phyloP scores from a whole-genome alignment of 2,888 invertebrate species.

The Eulithis prunata region DNA sequence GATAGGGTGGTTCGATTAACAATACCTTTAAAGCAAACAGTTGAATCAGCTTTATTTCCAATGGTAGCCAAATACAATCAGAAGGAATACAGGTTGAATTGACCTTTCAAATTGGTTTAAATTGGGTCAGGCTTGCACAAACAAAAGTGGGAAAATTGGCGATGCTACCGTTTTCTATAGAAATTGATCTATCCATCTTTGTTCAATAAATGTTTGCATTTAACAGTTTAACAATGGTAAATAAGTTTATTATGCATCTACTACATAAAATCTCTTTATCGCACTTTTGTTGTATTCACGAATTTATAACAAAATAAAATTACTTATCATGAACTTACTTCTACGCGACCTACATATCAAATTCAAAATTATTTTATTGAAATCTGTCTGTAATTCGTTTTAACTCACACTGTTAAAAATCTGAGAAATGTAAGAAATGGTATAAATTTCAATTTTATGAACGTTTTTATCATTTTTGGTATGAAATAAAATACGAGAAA shows the following conservation, averaged over 20 bases:
- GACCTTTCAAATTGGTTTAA: slow-evolving; percentile 76
- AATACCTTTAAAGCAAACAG: slow-evolving; percentile 52
- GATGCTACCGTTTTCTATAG: slow-evolving; percentile 56
- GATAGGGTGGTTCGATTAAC: slow-evolving; percentile 43
- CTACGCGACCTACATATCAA: too few species aligned
- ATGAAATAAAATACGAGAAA: slow-evolving; percentile 17
- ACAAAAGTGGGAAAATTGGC: slow-evolving; percentile 69
- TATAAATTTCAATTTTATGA: slow-evolving; percentile 1
- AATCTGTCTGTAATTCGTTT: too few species aligned
- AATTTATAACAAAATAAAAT: too few species aligned
- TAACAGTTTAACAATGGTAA: not conserved
- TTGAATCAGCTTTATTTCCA: slow-evolving; percentile 69
- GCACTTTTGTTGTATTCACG: too few species aligned
- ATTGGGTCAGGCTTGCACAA: slow-evolving; percentile 77
- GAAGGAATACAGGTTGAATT: slow-evolving; percentile 75
- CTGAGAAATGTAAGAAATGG: too few species aligned
- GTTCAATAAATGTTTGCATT: slow-evolving; percentile 54
- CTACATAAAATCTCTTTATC: too few species aligned
- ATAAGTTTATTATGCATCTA: not conserved
- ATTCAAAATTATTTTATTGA: too few species aligned
- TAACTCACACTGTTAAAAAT: too few species aligned
- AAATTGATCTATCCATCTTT: slow-evolving; percentile 60
- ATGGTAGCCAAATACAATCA: slow-evolving; percentile 71
- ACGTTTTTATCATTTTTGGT: slow-evolving; percentile 10
- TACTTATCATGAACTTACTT: too few species aligned